Percentiles rank a stretch among this genome's conserved stretches.
These are phyloP conservation scores for Staurois parvus DNA, from an alignment of 2,797 vertebrate species.

Conservation along the genomic window DNA sequence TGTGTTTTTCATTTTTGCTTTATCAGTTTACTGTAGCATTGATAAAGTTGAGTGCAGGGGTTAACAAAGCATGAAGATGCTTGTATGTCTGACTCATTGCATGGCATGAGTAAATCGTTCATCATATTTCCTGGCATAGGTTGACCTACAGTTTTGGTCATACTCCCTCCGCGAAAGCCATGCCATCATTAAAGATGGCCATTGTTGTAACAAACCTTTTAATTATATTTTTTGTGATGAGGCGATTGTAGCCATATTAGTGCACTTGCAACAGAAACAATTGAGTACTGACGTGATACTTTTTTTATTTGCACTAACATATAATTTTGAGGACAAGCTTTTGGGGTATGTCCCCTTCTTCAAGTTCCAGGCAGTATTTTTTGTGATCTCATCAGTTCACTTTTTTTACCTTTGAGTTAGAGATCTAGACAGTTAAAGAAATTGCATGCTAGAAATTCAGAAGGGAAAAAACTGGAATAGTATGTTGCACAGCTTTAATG, in stretches of 20 bases:
- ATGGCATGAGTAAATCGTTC: slow-evolving; percentile 54
- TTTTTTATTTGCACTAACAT: too few relatives aligned
- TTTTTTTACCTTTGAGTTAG: not conserved
- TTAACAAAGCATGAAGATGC: slow-evolving; percentile 3
- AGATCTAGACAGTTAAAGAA: not conserved
- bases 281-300: too few relatives aligned
- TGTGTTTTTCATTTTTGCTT: too few relatives aligned
- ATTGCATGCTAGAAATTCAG: too few relatives aligned
- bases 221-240: not conserved
- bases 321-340: too few relatives aligned
- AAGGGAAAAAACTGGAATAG: too few relatives aligned
- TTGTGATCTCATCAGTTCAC: not conserved
- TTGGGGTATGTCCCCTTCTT: too few relatives aligned
- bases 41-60: not conserved
- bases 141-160: slow-evolving; percentile 21
- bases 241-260: too few relatives aligned
- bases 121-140: slow-evolving; percentile 50
- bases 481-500: too few relatives aligned
- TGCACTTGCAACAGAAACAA: too few relatives aligned
- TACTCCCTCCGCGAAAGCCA: slow-evolving; percentile 20
- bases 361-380: too few relatives aligned
- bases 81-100: slow-evolving; percentile 49
- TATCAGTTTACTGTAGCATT: too few relatives aligned
- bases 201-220: not conserved
- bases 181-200: slow-evolving; percentile 6